These are phyloP conservation scores for Brachionus plicatilis DNA, from an alignment of 1,140 invertebrate genomes.

Conservation along the genomic window DNA sequence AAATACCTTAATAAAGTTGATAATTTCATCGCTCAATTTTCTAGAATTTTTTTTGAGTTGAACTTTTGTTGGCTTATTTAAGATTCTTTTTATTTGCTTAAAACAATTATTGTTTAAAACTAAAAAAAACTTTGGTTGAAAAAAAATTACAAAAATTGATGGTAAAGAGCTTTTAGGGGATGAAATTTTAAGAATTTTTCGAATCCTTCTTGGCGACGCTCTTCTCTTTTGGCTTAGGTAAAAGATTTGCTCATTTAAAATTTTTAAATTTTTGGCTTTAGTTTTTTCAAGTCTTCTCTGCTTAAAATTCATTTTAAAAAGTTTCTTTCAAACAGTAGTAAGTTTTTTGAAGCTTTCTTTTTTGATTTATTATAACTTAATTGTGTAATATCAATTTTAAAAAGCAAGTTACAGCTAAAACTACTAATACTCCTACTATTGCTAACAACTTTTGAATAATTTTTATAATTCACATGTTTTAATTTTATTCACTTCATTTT, in stretches of 20 bases:
- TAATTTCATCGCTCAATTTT: not conserved
- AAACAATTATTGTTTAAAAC: not conserved
- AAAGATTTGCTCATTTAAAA: not conserved
- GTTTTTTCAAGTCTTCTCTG: not conserved
- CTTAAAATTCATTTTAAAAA: not conserved
- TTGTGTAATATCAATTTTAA: too few species aligned
- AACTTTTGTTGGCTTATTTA: not conserved
- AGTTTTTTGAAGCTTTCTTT: not conserved
- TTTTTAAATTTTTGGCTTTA: not conserved
- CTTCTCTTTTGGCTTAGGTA: not conserved
- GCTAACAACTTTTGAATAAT: too few species aligned
- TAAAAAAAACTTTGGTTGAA: not conserved
- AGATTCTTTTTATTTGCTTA: not conserved
- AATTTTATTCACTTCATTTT: too few species aligned
- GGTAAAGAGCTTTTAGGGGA: not conserved
- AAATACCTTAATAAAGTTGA: not conserved
- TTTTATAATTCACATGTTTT: too few species aligned
- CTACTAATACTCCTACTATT: too few species aligned
- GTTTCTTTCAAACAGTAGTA: not conserved
- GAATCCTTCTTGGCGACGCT: not conserved
- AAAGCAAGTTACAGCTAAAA: too few species aligned
- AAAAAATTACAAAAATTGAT: not conserved
- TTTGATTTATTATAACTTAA: too few species aligned
- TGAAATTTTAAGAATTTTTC: not conserved
- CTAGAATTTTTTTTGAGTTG: not conserved